These are phyloP conservation scores for Drosophila infuscata DNA, from an alignment of 2,888 invertebrate genomes.

Conservation along the genomic window DNA sequence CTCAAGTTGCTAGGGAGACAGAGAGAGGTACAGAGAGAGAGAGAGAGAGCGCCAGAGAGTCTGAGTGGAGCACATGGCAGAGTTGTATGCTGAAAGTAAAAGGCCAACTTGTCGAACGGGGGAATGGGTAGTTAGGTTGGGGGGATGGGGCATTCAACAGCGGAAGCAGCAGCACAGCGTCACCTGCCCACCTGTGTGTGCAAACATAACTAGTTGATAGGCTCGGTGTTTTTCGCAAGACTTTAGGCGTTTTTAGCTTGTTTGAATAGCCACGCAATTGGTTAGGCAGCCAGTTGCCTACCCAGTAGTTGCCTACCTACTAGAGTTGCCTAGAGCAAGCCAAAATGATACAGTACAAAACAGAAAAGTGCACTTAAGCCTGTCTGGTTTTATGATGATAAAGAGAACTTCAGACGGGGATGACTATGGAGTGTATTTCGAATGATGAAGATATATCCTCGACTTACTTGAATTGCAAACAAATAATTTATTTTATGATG, in stretches of 20 bases:
- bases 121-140: conserved; percentile 5
- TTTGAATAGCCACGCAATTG: conserved; percentile 34
- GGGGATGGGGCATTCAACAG: conserved; percentile 1
- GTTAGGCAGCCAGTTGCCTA: conserved; percentile 6
- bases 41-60: conserved; percentile 11
- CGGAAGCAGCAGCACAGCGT: conserved; percentile 24
- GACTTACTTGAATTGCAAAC: background rate
- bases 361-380: conserved; percentile 50
- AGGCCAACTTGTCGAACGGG: conserved; percentile 39
- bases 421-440: background rate
- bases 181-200: conserved; percentile 67
- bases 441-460: background rate
- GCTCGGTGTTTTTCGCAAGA: conserved; percentile 18
- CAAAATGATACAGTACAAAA: conserved; percentile 29
- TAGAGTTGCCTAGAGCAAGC: conserved; percentile 24
- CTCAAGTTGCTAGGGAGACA: background rate
- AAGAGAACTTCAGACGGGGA: background rate
- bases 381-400: conserved; percentile 9
- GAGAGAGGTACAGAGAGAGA: background rate
- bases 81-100: conserved; percentile 67
- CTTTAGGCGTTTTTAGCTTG: conserved; percentile 49
- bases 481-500: background rate
- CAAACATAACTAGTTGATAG: conserved; percentile 33
- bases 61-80: conserved; percentile 40
- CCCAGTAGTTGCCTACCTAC: background rate